These are phyloP conservation scores for Eupithecia pulchellata DNA, from an alignment of 2,888 invertebrate genomes.

Conservation along the genomic window DNA sequence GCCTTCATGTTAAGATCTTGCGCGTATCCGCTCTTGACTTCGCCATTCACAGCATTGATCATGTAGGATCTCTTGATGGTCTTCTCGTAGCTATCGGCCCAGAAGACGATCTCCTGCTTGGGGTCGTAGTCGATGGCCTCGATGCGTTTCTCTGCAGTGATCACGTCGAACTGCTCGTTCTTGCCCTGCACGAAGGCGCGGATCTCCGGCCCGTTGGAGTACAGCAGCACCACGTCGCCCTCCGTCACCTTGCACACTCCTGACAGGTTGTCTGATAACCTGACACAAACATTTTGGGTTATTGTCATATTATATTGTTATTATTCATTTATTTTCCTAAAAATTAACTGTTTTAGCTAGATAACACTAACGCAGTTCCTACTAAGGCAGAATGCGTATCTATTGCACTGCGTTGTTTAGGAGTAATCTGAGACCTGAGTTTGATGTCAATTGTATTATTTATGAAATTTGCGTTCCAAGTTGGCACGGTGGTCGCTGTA, in stretches of 20 bases:
- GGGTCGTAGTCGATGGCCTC: conserved; percentile 97
- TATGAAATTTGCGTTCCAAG: too few species aligned
- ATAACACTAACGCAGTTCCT: too few species aligned
- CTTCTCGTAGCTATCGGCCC: conserved; percentile 97
- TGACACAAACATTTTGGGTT: conserved; percentile 43
- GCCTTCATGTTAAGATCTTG: conserved; percentile 95
- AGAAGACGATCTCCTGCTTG: conserved; percentile 93
- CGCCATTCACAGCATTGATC: conserved; percentile 91
- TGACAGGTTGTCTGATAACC: conserved; percentile 89
- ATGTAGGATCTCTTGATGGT: conserved; percentile 96
- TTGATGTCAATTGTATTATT: too few species aligned
- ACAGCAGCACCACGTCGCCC: conserved; percentile 88
- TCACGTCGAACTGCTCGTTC: conserved; percentile 90
- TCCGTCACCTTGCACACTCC: conserved; percentile 92
- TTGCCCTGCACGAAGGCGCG: conserved; percentile 88
- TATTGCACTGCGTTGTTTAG: too few species aligned
- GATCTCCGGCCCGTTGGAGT: conserved; percentile 95
- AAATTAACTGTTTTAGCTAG: too few species aligned
- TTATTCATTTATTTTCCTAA: too few species aligned
- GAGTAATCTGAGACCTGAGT: too few species aligned
- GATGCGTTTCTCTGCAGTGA: conserved; percentile 94
- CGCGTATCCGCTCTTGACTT: conserved; percentile 92
- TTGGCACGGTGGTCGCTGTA: too few species aligned
- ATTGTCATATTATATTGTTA: background rate
- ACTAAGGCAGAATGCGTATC: too few species aligned